Evolutionary conservation across 2,113 vertebrate genomes (phyloP), one percentile per base, ranked within the genome.

Genomic region (Procavia capensis): DNA sequence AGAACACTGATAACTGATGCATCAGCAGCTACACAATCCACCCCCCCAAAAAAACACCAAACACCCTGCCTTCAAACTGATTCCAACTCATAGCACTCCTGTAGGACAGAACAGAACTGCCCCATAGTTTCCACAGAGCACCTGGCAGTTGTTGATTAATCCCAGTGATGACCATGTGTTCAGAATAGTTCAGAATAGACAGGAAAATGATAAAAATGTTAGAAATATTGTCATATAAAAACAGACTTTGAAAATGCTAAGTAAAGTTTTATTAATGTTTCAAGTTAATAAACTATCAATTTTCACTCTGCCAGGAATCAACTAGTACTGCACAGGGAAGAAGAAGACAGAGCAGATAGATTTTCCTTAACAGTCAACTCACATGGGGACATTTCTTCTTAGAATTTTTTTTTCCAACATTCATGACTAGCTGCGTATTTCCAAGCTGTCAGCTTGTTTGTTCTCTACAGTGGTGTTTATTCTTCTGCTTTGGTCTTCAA

Each of bases 401-500:
- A 88, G 85, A 74, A n/a, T 88, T 13, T 2, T 6, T 19, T 31
- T 68, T 94, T 59, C 59, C 27, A n/a, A 29, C 0, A 14, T 2
- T 92, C 7, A 25, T 79, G 9, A 75, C 7, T 39, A 41, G 13
- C 74, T 78, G 22, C 45, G 91, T 19, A 31, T 47, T 89, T 43
- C 72, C 89, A 20, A 95, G 61, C 34, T 57, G 13, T 82, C 36
- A 93, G 43, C 70, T 80, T 93, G 4, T 93, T 31, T 80, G 41
- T 85, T 87, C 17, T 50, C 31, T 94, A 68, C 9, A 75, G 19
- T 92, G 54, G 83, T 85, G 93, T 94, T 93, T 93, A 16, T 91
- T 84, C 36, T 91, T 94, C 78, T 68, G 22, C 25, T 82, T 96
- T 95, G 22, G 24, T 75, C 74, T 89, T 85, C 74, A 85, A 92